These are phyloP conservation scores for Xylota segnis DNA, from an alignment of 2,888 invertebrate genomes.

Conservation along the genomic window DNA sequence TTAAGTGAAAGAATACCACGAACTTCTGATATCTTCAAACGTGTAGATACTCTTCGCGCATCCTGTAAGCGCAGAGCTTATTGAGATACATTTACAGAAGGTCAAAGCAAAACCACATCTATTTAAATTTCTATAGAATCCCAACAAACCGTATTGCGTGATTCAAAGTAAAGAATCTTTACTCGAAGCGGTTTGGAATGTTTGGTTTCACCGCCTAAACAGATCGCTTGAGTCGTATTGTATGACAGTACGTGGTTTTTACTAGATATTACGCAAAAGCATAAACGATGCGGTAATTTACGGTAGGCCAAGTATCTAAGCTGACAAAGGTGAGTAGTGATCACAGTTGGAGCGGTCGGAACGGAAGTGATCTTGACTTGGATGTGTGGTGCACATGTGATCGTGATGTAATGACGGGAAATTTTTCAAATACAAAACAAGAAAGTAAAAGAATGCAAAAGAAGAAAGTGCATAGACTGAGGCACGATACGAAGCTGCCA, in stretches of 20 bases:
- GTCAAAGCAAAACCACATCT: slow-evolving; percentile 13
- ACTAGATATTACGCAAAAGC: neutral
- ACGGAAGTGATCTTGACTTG: neutral
- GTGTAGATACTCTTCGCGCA: neutral
- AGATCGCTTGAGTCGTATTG: neutral
- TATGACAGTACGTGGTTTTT: neutral
- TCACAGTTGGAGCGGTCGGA: neutral
- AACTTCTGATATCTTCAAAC: too few species aligned
- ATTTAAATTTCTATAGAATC: slow-evolving; percentile 7
- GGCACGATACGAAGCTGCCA: too few species aligned
- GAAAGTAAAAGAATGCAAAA: too few species aligned
- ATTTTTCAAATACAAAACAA: too few species aligned
- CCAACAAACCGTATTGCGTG: neutral
- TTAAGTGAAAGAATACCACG: too few species aligned
- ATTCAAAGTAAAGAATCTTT: neutral
- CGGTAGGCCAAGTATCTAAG: neutral
- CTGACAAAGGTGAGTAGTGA: neutral
- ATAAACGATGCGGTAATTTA: neutral
- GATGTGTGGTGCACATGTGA: too few species aligned
- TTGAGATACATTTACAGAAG: slow-evolving; percentile 16
- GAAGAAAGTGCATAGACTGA: too few species aligned
- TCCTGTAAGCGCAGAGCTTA: neutral
- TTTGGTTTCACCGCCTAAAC: neutral
- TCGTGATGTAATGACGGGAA: too few species aligned
- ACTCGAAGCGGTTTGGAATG: neutral